Evolutionary conservation across 2,888 invertebrate genomes (phyloP).

Genomic region (Temnothorax rugatulus): DNA sequence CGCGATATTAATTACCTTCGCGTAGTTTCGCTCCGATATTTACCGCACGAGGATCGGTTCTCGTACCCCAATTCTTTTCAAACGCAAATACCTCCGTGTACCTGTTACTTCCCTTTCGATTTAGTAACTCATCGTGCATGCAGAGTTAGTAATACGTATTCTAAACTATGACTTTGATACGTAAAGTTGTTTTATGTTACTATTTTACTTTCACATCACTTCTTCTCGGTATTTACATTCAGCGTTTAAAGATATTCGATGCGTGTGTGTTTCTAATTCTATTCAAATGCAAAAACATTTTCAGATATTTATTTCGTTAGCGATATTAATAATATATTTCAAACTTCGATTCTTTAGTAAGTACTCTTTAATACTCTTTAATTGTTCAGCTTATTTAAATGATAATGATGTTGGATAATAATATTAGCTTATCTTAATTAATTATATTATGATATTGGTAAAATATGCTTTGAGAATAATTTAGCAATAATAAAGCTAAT

Average conservation of each 20-base stretch:
- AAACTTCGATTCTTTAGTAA: not conserved
- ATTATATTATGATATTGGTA: not conserved
- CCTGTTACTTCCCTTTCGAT: not conserved
- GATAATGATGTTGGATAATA: not conserved
- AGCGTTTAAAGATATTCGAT: not conserved
- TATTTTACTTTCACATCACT: slow-evolving; percentile 16
- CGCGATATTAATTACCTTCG: slow-evolving; percentile 63
- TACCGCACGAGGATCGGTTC: not conserved
- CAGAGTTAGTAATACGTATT: not conserved
- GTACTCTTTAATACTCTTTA: not conserved
- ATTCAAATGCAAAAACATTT: not conserved
- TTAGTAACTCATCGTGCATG: slow-evolving; percentile 1
- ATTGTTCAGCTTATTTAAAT: not conserved
- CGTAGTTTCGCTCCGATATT: not conserved
- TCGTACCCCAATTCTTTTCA: slow-evolving; percentile 6
- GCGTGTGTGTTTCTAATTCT: not conserved
- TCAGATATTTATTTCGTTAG: not conserved
- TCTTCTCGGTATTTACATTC: slow-evolving; percentile 14
- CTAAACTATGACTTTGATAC: not conserved
- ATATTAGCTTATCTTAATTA: not conserved
- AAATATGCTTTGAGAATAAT: not conserved
- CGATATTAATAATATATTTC: not conserved
- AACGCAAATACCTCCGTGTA: not conserved
- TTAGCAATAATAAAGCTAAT: slow-evolving; percentile 2
- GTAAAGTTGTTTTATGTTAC: not conserved